Conservation (phyloP, 2,888 invertebrate genomes). For the Hirtodrosophila confusa region DNA sequence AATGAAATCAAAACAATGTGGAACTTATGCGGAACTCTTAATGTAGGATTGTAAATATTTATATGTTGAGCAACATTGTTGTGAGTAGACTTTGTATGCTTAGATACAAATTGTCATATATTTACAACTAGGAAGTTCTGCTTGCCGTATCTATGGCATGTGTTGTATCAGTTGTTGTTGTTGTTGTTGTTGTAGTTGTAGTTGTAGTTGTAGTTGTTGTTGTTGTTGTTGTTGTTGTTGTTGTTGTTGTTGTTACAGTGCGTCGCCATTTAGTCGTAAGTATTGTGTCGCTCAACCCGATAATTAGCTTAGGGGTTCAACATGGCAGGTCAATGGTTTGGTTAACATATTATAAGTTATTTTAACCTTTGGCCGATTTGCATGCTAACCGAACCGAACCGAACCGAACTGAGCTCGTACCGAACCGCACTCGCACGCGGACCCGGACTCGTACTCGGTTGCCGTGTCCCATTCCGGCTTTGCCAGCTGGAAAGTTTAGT, state of each 20-base stretch:
- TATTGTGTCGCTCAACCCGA: constrained; percentile 56
- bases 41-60: too few relatives aligned
- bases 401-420: constrained; percentile 14
- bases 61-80: too few relatives aligned
- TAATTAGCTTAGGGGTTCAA: constrained; percentile 82
- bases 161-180: not conserved
- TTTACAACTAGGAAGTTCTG: not conserved
- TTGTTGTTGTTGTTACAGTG: constrained; percentile 22
- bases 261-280: constrained; percentile 14
- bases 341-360: constrained; percentile 79
- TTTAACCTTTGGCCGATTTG: constrained; percentile 79
- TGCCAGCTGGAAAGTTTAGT: constrained; percentile 44
- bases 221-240: constrained; percentile 6
- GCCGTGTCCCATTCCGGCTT: not conserved
- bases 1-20: too few relatives aligned
- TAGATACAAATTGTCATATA: not conserved
- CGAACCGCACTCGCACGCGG: constrained; percentile 19
- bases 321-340: constrained; percentile 79
- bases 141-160: not conserved
- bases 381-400: constrained; percentile 42
- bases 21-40: too few relatives aligned
- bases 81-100: too few relatives aligned
- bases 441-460: not conserved
- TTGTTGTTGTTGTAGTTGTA: constrained; percentile 12
- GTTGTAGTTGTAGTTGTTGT: constrained; percentile 12